phyloP scores from a whole-genome alignment of 2,113 vertebrate genomes.

The Columbina picui region DNA sequence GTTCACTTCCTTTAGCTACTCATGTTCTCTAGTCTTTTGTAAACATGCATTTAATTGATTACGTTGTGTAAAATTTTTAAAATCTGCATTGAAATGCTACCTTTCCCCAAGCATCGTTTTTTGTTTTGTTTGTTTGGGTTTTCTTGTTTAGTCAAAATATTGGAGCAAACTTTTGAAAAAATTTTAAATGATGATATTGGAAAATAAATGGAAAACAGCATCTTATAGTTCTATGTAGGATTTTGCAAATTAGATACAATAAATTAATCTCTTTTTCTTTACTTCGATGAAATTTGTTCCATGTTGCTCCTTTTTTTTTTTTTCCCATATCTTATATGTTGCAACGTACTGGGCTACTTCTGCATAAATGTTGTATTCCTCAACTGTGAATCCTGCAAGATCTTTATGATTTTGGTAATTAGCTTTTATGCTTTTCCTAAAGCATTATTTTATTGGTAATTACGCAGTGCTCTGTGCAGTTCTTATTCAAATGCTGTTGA shows the following conservation, averaged over 20 bases:
- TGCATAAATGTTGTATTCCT: not conserved
- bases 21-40: not conserved
- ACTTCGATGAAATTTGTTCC: not conserved
- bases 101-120: not conserved
- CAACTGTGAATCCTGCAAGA: not conserved
- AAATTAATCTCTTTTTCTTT: not conserved
- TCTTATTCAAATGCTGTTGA: not conserved
- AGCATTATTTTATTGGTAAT: not conserved
- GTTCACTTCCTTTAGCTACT: not conserved
- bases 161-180: not conserved
- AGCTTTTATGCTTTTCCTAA: not conserved
- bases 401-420: not conserved
- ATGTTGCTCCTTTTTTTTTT: not conserved
- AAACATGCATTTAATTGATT: not conserved
- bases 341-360: accelerated
- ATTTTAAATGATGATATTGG: not conserved
- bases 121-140: too few species aligned
- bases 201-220: not conserved
- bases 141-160: not conserved
- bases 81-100: not conserved
- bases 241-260: not conserved
- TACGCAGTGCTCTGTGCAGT: not conserved
- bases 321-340: not conserved
- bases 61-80: not conserved
- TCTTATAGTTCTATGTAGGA: not conserved